These are phyloP conservation scores for Heteromormyrus szaboi DNA, from an alignment of 2,797 vertebrate genomes.

Conservation along the genomic window DNA sequence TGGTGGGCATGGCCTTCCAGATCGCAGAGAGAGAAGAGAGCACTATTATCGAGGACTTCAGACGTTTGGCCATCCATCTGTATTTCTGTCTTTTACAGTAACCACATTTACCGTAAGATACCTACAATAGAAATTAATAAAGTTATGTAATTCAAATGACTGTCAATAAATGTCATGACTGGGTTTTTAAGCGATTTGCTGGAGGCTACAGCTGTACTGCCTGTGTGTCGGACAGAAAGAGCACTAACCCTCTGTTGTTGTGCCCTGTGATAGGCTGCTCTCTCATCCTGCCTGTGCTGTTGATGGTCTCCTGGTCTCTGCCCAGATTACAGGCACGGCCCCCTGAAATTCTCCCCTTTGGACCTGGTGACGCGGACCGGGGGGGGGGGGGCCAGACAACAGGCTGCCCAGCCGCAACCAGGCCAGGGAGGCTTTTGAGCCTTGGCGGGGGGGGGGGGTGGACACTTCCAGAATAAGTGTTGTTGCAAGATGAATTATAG, in stretches of 20 bases:
- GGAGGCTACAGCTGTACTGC: neutral
- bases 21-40: slow-evolving; percentile 81
- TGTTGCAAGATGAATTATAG: neutral
- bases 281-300: neutral
- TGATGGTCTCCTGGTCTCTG: neutral
- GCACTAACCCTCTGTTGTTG: neutral
- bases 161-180: neutral
- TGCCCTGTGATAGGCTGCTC: too few relatives aligned
- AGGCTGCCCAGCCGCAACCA: slow-evolving; percentile 77
- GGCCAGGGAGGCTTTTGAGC: slow-evolving; percentile 59
- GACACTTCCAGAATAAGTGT: neutral
- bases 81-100: neutral
- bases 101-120: neutral
- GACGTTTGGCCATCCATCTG: slow-evolving; percentile 57
- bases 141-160: neutral
- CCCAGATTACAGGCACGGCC: slow-evolving; percentile 89
- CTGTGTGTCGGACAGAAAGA: neutral
- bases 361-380: slow-evolving; percentile 78
- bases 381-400: slow-evolving; percentile 73
- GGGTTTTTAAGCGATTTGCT: neutral
- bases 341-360: slow-evolving; percentile 71
- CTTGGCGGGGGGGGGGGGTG: slow-evolving; percentile 33
- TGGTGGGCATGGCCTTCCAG: slow-evolving; percentile 92
- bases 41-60: slow-evolving; percentile 80
- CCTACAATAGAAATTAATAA: neutral